phyloP scores from a whole-genome alignment of 2,888 invertebrate genomes.

The Lasioglossum oenotherae region DNA sequence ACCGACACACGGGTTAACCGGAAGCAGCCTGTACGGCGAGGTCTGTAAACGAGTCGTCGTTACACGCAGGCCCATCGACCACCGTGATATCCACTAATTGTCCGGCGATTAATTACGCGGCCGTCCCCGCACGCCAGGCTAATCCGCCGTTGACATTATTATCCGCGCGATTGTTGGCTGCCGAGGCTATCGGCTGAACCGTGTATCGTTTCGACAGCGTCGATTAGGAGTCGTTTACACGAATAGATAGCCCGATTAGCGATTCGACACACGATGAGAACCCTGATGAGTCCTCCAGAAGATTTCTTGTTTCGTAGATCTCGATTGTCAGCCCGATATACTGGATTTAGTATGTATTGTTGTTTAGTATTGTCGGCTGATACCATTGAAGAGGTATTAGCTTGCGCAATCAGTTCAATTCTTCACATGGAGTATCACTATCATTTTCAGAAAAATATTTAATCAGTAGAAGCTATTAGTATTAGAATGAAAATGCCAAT shows the following conservation, averaged over 20 bases:
- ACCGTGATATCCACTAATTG: slow-evolving; percentile 58
- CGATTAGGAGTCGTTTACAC: slow-evolving; percentile 44
- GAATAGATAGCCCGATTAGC: background rate
- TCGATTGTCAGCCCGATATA: background rate
- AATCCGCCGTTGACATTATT: slow-evolving; percentile 63
- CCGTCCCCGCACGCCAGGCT: slow-evolving; percentile 41
- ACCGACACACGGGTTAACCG: background rate
- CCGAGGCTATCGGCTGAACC: slow-evolving; percentile 25
- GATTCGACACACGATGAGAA: background rate
- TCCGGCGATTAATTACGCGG: slow-evolving; percentile 60
- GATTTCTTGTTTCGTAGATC: background rate
- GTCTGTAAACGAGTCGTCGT: slow-evolving; percentile 22
- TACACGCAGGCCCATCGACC: slow-evolving; percentile 23
- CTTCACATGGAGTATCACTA: background rate
- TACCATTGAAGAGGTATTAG: background rate
- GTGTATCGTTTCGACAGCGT: slow-evolving; percentile 39
- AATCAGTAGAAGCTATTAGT: no score
- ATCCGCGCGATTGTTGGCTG: slow-evolving; percentile 48
- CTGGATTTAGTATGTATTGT: background rate
- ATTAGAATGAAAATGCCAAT: no score
- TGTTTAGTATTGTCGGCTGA: background rate
- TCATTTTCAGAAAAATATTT: background rate
- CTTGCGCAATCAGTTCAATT: background rate
- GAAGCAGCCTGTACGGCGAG: slow-evolving; percentile 13
- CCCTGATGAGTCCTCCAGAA: background rate